Percentiles rank a stretch among this genome's conserved stretches.
Evolutionary conservation across 2,888 invertebrate genomes (phyloP).

Genomic region (Meteorus cinctellus): DNA sequence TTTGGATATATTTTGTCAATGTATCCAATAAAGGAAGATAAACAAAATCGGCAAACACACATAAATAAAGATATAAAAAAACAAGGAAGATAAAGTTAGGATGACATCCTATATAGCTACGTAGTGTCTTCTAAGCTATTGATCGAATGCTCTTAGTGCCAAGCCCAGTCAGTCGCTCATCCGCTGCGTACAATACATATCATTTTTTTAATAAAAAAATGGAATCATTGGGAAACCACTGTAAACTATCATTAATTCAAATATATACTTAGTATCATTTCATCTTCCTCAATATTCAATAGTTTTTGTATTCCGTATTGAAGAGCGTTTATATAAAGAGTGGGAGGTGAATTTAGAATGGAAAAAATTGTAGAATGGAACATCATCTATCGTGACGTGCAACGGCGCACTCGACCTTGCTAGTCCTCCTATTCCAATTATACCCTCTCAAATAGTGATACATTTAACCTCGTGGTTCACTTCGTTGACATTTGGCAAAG

Average conservation of each 20-base stretch:
- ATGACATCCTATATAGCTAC: conserved; percentile 51
- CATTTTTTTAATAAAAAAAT: not conserved
- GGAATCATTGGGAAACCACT: not conserved
- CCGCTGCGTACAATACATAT: not conserved
- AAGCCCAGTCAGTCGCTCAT: conserved; percentile 49
- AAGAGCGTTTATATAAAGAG: not conserved
- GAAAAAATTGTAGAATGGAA: conserved; percentile 19
- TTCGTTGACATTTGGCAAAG: conserved; percentile 39
- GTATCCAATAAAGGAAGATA: not conserved
- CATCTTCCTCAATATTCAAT: not conserved
- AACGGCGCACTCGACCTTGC: conserved; percentile 32
- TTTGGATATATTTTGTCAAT: not conserved
- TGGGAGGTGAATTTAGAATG: not conserved
- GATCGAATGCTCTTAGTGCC: conserved; percentile 59
- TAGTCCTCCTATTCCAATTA: conserved; percentile 64
- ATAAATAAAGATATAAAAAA: conserved; percentile 8
- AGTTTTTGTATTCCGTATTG: not conserved
- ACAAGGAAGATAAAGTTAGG: conserved; percentile 47
- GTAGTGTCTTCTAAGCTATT: conserved; percentile 64
- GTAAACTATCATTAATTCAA: not conserved
- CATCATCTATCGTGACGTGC: conserved; percentile 43
- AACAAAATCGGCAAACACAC: conserved; percentile 22
- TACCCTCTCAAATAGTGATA: conserved; percentile 50
- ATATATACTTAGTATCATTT: not conserved
- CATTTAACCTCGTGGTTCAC: conserved; percentile 37